Base-by-base conservation (phyloP, 2,113 vertebrate genomes). In the Plecturocebus donacophilus region DNA sequence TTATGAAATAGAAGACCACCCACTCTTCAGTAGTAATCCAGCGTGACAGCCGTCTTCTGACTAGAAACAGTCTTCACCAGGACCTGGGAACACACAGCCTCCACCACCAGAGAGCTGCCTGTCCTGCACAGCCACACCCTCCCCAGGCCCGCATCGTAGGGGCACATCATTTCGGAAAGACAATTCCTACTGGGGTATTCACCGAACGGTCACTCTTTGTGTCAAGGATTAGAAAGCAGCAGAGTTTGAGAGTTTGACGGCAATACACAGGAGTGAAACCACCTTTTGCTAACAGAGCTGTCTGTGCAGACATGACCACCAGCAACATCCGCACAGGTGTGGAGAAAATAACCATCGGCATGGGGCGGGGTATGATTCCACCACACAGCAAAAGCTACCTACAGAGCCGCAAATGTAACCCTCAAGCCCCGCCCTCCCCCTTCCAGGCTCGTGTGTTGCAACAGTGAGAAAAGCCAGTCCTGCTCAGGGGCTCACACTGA, bases 311-410 rank as follows among this genome's bases (percentile, higher is more conserved):
- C 13, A 13, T 1, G 6, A 71, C 42, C 20, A 38, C 4, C 17
- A 10, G 25, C 80, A 25, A 71, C 38, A n/a, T 7, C n/a, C 35
- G 14, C 1, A 7, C 20, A 16, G 8, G 38, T 4, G 5, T 27
- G 71, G 30, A 94, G 88, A 80, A n/a, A 87, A 61, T 10, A 27
- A 45, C 27, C 58, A 32, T 64, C 12, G 30, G 27, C 27, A 64
- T 0, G 27, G 27, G 27, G 27, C 8, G 32, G 35, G 10, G 12
- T 2, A 8, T 0, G 6, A 8, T 3, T 49, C 64, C 58, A 6
- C 40, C 21, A 4, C 0, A 32, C 8, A 32, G 35, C 42, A 87
- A 58, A 90, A 42, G 40, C 27, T 13, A 35, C 80, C 82, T 54
- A 27, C 17, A 23, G 20, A 47, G 71, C 14, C 23, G 30, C 10